A percentile compares a stretch with the other conserved stretches of the same genome.
Evolutionary conservation across 2,888 invertebrate genomes (phyloP).

Genomic region (Zele albiditarsus): DNA sequence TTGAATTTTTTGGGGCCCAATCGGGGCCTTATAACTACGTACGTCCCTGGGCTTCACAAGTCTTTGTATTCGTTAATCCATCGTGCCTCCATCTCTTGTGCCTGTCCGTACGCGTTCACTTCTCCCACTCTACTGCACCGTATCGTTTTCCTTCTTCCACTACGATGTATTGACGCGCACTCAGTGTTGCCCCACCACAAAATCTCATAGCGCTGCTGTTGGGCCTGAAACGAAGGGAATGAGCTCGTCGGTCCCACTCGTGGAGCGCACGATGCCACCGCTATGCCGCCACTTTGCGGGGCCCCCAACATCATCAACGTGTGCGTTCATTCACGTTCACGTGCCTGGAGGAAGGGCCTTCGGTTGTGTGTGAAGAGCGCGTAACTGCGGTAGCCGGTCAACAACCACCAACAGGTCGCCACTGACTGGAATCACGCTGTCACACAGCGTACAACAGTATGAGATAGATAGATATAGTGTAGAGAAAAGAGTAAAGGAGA

Average conservation of each 20-base stretch:
- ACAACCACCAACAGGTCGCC: conserved; percentile 64
- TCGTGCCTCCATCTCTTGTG: conserved; percentile 36
- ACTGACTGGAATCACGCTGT: conserved; percentile 63
- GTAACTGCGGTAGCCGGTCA: conserved; percentile 64
- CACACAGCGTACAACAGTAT: conserved; percentile 52
- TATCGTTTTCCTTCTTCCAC: conserved; percentile 18
- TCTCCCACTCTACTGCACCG: not conserved
- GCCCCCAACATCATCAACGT: conserved; percentile 20
- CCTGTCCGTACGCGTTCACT: conserved; percentile 27
- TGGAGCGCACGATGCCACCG: conserved; percentile 36
- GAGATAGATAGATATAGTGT: conserved; percentile 10
- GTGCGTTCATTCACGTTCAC: conserved; percentile 44
- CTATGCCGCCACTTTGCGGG: conserved; percentile 22
- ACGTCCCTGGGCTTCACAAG: conserved; percentile 4
- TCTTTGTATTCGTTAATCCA: conserved; percentile 43
- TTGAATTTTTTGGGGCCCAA: not conserved
- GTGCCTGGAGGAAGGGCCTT: conserved; percentile 12
- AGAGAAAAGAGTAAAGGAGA: conserved; percentile 22
- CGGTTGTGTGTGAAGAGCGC: conserved; percentile 51
- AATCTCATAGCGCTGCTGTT: conserved; percentile 8
- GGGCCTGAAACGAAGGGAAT: not conserved
- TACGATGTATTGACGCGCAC: conserved; percentile 13
- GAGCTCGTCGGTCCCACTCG: conserved; percentile 1
- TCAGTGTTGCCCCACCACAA: conserved; percentile 28
- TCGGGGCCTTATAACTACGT: not conserved